A percentile compares a stretch with the other conserved stretches of the same genome.
Conservation (phyloP, 2,797 vertebrate genomes). For the Sylvia borin region DNA sequence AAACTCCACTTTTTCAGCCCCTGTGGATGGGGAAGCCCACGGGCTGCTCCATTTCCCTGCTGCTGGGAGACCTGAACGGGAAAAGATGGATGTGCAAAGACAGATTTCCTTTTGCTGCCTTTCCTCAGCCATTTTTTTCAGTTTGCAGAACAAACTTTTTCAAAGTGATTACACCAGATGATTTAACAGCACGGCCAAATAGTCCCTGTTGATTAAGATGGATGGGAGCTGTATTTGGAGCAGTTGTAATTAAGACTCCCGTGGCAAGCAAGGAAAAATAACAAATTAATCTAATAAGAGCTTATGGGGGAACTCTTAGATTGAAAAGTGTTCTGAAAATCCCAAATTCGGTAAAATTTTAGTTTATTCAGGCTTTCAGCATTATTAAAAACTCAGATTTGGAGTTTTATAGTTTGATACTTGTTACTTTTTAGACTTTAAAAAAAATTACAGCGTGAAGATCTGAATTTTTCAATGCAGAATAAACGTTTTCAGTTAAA, state of each 20-base stretch:
- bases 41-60: not conserved
- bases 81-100: not conserved
- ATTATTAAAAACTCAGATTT: not conserved
- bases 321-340: not conserved
- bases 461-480: not conserved
- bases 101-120: not conserved
- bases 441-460: not conserved
- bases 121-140: not conserved
- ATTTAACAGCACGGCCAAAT: constrained; percentile 46
- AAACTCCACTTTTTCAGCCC: not conserved
- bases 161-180: constrained; percentile 33
- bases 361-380: not conserved
- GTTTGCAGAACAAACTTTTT: constrained; percentile 46
- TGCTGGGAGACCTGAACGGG: not conserved
- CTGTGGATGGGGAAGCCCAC: not conserved
- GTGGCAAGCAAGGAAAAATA: constrained; percentile 52
- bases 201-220: constrained; percentile 61
- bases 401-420: not conserved
- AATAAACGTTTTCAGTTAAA: not conserved
- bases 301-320: not conserved
- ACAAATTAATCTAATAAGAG: constrained; percentile 48
- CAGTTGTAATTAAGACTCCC: constrained; percentile 60
- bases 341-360: not conserved
- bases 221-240: constrained; percentile 51
- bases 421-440: not conserved